Conservation (phyloP, 2,888 invertebrate species). For the Chydorus sphaericus region DNA sequence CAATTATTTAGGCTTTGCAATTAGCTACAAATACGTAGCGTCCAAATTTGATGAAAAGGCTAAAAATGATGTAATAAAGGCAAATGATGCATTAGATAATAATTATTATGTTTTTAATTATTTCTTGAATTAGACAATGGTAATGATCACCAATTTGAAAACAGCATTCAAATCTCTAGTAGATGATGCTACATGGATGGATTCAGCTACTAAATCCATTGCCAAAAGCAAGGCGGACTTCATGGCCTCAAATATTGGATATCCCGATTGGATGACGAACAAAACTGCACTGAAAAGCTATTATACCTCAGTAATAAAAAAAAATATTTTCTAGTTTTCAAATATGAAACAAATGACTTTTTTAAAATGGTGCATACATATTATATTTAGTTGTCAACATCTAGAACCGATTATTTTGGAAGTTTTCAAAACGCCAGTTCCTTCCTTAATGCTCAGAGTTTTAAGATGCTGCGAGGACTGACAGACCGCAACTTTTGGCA, state of each 20-base stretch:
- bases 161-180: constrained; percentile 13
- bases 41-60: constrained; percentile 19
- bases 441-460: too few relatives aligned
- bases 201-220: constrained; percentile 23
- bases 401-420: too few relatives aligned
- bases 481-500: too few relatives aligned
- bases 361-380: too few relatives aligned
- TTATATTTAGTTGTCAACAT: too few relatives aligned
- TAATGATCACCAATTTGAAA: constrained; percentile 12
- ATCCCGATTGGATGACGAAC: constrained; percentile 26
- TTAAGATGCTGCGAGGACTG: too few relatives aligned
- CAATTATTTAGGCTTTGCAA: constrained; percentile 19
- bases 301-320: constrained; percentile 53
- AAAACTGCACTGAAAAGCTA: constrained; percentile 45
- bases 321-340: too few relatives aligned
- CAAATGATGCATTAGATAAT: too few relatives aligned
- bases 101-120: not conserved
- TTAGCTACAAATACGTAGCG: constrained; percentile 20
- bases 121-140: not conserved
- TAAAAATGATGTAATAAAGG: constrained; percentile 16
- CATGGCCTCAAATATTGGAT: constrained; percentile 28
- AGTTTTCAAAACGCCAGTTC: not conserved
- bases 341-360: too few relatives aligned
- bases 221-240: constrained; percentile 27
- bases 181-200: constrained; percentile 27